Conservation (phyloP, 2,888 invertebrate genomes). For the Aethes cnicana region DNA sequence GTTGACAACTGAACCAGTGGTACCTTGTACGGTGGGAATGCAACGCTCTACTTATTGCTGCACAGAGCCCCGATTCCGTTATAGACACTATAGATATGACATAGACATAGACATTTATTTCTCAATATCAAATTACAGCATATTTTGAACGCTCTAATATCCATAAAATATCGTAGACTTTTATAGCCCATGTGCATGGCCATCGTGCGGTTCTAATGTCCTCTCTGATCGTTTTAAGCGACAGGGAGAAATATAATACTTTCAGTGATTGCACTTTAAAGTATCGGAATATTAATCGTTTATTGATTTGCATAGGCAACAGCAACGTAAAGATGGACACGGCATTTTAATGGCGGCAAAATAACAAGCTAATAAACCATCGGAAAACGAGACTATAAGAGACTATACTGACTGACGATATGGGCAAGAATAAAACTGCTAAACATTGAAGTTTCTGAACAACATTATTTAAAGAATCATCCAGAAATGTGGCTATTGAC, state of each 20-base stretch:
- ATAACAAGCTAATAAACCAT: no score
- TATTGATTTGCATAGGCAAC: no score
- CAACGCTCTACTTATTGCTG: constrained; percentile 68
- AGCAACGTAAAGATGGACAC: no score
- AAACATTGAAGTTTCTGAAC: constrained; percentile 10
- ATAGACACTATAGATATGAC: constrained; percentile 18
- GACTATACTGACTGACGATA: not conserved
- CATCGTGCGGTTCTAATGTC: no score
- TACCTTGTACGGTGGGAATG: constrained; percentile 71
- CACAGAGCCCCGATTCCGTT: constrained; percentile 46
- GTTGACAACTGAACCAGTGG: constrained; percentile 57
- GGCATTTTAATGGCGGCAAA: no score
- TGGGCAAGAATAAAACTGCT: constrained; percentile 6
- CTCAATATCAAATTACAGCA: no score
- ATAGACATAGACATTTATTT: no score
- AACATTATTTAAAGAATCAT: constrained; percentile 49
- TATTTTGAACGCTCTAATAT: constrained; percentile 17
- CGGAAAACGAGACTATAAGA: no score
- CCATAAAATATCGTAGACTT: constrained; percentile 3
- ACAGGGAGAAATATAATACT: no score
- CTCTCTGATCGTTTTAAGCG: no score
- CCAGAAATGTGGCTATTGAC: constrained; percentile 51
- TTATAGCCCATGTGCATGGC: constrained; percentile 11
- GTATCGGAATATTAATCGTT: no score
- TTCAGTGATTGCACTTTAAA: no score